Percentiles rank a stretch among this genome's conserved stretches.
These are phyloP conservation scores for Lepus timidus DNA, from an alignment of 2,113 vertebrate species.

Conservation along the genomic window DNA sequence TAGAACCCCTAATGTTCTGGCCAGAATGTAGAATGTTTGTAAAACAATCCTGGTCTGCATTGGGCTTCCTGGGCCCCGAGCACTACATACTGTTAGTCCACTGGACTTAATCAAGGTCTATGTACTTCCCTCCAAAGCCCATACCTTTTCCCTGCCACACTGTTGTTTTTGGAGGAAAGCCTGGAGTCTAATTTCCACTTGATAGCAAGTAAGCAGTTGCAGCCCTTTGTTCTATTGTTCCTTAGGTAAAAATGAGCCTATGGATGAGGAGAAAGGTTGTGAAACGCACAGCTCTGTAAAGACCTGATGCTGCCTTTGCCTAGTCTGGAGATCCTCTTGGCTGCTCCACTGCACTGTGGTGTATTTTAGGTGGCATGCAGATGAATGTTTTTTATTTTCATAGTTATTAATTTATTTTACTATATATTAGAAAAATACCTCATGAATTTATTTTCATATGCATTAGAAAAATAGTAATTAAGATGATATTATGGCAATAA, in stretches of 20 bases:
- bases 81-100: accelerated
- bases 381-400: constrained; percentile 22
- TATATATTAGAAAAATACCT: background rate
- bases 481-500: background rate
- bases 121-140: background rate
- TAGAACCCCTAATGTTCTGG: constrained; percentile 6
- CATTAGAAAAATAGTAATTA: constrained; percentile 27
- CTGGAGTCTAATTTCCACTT: background rate
- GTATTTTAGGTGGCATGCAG: constrained; percentile 1
- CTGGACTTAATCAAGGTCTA: background rate
- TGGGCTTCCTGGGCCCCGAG: background rate
- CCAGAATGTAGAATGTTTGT: constrained; percentile 37
- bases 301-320: background rate
- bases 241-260: background rate
- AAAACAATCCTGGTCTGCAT: accelerated
- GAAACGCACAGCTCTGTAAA: background rate
- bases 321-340: background rate
- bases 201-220: background rate
- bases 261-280: no score
- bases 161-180: background rate
- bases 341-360: background rate
- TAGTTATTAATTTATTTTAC: constrained; percentile 33
- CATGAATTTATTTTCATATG: constrained; percentile 9
- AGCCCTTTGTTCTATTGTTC: background rate
- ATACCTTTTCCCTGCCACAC: background rate